Evolutionary conservation across 2,888 invertebrate species (phyloP).

Genomic region (Lepidochitona cinerea): DNA sequence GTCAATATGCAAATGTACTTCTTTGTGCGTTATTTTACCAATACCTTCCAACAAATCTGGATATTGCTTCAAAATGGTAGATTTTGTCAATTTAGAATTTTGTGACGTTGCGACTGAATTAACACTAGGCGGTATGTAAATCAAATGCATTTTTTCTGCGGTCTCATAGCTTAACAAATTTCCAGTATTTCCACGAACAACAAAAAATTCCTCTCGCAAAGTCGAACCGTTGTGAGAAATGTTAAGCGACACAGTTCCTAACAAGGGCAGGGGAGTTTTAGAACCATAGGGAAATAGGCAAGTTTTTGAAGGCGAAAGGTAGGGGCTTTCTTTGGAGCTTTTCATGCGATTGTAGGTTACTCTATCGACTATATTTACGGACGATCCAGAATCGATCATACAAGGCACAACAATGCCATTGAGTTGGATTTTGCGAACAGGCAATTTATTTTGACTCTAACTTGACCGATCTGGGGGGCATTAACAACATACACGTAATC

Average conservation of each 20-base stretch:
- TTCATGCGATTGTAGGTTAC: not conserved
- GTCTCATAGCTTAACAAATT: not conserved
- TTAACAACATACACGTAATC: too few relatives aligned
- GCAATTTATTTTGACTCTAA: too few relatives aligned
- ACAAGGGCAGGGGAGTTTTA: not conserved
- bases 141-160: not conserved
- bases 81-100: too few relatives aligned
- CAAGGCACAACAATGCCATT: not conserved
- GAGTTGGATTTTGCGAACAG: not conserved
- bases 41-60: constrained; percentile 11
- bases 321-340: too few relatives aligned
- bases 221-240: not conserved
- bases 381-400: constrained; percentile 10
- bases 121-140: not conserved
- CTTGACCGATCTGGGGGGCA: too few relatives aligned
- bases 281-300: constrained; percentile 7
- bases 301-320: not conserved
- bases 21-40: constrained; percentile 22
- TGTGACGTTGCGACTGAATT: too few relatives aligned
- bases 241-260: not conserved
- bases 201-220: not conserved
- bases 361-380: constrained; percentile 11
- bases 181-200: not conserved
- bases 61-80: not conserved
- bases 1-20: constrained; percentile 29